Conservation (phyloP, 2,113 vertebrate genomes). For the Pelvicachromis taeniatus region DNA sequence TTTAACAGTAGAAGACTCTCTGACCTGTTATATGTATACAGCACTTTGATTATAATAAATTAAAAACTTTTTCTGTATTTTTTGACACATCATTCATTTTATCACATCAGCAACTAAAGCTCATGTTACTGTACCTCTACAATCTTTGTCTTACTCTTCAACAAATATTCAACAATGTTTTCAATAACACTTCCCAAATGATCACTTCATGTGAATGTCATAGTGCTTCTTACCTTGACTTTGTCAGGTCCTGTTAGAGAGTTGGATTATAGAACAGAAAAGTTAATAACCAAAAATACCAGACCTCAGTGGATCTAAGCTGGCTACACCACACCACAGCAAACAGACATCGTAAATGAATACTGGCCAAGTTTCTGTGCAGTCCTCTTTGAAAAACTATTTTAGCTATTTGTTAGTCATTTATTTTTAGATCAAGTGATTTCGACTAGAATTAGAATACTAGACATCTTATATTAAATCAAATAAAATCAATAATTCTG, state of each 20-base stretch:
- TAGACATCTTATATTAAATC: background rate
- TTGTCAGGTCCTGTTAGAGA: constrained; percentile 70
- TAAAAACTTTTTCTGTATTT: background rate
- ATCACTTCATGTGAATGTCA: background rate
- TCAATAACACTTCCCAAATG: background rate
- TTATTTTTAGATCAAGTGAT: background rate
- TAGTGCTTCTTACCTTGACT: constrained; percentile 70
- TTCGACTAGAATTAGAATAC: background rate
- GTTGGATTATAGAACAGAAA: constrained; percentile 52
- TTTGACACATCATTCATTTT: background rate
- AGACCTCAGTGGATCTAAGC: background rate
- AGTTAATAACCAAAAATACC: constrained; percentile 11
- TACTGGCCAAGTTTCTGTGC: background rate
- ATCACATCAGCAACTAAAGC: background rate
- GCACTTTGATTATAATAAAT: background rate
- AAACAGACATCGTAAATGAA: background rate
- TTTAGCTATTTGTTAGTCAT: background rate
- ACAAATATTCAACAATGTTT: background rate
- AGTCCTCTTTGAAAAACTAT: background rate
- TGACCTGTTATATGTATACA: background rate
- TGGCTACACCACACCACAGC: background rate
- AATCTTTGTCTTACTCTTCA: background rate
- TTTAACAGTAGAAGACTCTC: background rate
- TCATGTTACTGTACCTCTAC: background rate
- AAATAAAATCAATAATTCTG: background rate